Evolutionary conservation across 2,113 vertebrate species (phyloP).

Genomic region (Ctenodactylus gundi): DNA sequence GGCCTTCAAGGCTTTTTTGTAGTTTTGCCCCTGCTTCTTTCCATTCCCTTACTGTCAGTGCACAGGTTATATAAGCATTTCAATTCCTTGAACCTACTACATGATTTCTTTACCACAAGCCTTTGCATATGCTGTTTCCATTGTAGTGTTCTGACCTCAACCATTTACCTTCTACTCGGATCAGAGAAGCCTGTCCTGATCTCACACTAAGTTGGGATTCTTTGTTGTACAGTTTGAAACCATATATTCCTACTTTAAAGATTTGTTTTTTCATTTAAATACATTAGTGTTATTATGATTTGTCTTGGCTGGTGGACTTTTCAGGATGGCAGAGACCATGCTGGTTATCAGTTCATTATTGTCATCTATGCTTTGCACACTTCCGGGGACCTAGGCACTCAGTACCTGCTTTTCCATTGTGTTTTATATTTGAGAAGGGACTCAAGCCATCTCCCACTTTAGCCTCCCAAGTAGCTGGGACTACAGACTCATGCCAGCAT

Average conservation of each 20-base stretch:
- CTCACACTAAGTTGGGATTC: neutral
- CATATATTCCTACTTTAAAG: neutral
- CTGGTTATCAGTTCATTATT: neutral
- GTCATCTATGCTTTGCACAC: neutral
- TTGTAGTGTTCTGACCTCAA: neutral
- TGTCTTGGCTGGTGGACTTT: neutral
- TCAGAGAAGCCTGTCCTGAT: slow-evolving; percentile 22
- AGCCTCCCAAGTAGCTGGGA: neutral
- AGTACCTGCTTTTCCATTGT: neutral
- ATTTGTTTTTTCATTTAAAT: slow-evolving; percentile 22
- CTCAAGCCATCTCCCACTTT: neutral
- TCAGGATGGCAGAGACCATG: neutral
- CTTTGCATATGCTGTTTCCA: slow-evolving; percentile 22
- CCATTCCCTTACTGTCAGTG: neutral
- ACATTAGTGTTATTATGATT: neutral
- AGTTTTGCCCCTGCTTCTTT: slow-evolving; percentile 10
- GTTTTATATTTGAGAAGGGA: neutral
- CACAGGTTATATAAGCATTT: slow-evolving; percentile 39
- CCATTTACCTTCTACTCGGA: slow-evolving; percentile 29
- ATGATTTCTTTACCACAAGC: neutral
- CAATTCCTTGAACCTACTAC: slow-evolving; percentile 3
- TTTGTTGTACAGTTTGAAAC: slow-evolving; percentile 40
- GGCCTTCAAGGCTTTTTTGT: neutral
- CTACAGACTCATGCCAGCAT: neutral
- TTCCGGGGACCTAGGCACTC: neutral